Evolutionary conservation across 2,888 invertebrate species (phyloP).

Genomic region (Salticus scenicus): DNA sequence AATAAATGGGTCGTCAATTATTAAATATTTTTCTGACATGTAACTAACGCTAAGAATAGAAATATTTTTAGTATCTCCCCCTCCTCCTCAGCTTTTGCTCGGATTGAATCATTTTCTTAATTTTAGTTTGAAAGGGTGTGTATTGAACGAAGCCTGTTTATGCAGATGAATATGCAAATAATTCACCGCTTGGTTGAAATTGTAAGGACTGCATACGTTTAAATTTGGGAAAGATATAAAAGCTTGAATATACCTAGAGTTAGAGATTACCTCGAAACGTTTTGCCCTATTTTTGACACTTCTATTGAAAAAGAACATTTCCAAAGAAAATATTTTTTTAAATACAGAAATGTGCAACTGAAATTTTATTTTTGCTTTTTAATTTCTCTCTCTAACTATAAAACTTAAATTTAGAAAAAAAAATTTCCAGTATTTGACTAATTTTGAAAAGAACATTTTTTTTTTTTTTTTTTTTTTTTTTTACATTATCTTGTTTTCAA

Average conservation of each 20-base stretch:
- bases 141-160: neutral
- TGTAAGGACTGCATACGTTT: neutral
- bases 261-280: conserved; percentile 29
- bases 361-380: conserved; percentile 48
- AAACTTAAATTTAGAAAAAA: conserved; percentile 21
- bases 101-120: neutral
- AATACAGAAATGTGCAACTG: conserved; percentile 34
- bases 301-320: conserved; percentile 22
- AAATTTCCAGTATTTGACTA: conserved; percentile 21
- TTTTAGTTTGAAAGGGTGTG: neutral
- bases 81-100: neutral
- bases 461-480: no score
- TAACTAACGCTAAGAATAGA: neutral
- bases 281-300: conserved; percentile 10
- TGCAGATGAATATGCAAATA: conserved; percentile 42
- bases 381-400: conserved; percentile 33
- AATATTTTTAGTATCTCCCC: neutral
- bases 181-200: neutral
- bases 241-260: conserved; percentile 11
- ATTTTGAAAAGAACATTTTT: no score
- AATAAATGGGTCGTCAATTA: no score
- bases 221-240: conserved; percentile 30
- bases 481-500: no score
- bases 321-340: conserved; percentile 34
- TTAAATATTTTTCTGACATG: neutral